Percentiles rank a stretch among this genome's conserved stretches.
Conservation (phyloP, 2,888 invertebrate genomes). For the Lepidonotus clava region DNA sequence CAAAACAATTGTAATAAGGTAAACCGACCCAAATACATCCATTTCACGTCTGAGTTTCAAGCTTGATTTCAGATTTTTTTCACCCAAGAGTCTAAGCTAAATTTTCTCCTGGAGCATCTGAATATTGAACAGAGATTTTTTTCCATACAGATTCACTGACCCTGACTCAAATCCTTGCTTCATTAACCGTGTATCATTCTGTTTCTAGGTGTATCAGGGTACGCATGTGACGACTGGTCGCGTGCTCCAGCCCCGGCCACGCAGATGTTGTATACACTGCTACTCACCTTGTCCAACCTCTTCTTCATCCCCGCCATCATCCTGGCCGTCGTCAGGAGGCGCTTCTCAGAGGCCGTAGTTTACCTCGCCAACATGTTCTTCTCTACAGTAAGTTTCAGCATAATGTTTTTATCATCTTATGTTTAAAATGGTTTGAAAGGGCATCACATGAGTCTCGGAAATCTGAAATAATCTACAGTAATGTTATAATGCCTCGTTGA, state of each 20-base stretch:
- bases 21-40: too few relatives aligned
- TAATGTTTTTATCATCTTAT: slow-evolving; percentile 12
- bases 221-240: slow-evolving; percentile 91
- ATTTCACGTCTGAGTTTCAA: too few relatives aligned
- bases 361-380: slow-evolving; percentile 92
- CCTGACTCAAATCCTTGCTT: neutral
- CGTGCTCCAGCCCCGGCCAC: slow-evolving; percentile 86
- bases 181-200: neutral
- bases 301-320: slow-evolving; percentile 90
- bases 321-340: slow-evolving; percentile 87
- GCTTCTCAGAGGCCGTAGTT: slow-evolving; percentile 90
- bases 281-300: slow-evolving; percentile 91
- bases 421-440: too few relatives aligned
- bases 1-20: too few relatives aligned
- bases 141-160: too few relatives aligned
- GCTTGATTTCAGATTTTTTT: too few relatives aligned
- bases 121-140: too few relatives aligned
- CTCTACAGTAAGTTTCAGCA: slow-evolving; percentile 84
- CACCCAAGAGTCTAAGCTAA: too few relatives aligned
- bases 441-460: too few relatives aligned
- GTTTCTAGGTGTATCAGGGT: slow-evolving; percentile 85
- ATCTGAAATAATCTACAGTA: too few relatives aligned
- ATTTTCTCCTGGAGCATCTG: too few relatives aligned
- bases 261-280: slow-evolving; percentile 86
- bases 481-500: too few relatives aligned